phyloP scores from a whole-genome alignment of 2,113 vertebrate genomes.

The Xerus inauris region DNA sequence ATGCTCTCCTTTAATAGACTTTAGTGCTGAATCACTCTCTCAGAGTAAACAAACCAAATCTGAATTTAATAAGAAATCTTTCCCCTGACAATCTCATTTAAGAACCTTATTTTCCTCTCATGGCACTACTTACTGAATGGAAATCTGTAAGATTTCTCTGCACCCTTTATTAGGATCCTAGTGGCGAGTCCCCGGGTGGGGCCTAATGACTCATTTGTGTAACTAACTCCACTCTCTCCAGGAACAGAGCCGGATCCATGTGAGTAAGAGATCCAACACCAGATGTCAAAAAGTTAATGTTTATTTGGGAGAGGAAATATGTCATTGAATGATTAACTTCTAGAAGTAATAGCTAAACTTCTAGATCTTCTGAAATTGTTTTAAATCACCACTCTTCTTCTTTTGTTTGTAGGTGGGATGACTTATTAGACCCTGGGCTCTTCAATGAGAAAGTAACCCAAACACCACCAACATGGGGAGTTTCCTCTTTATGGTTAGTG shows the following conservation, averaged over 20 bases:
- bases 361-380: constrained; percentile 43
- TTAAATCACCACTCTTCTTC: neutral
- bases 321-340: constrained; percentile 48
- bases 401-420: neutral
- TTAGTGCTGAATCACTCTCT: neutral
- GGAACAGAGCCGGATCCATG: constrained; percentile 66
- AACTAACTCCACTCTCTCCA: neutral
- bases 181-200: neutral
- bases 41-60: neutral
- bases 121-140: neutral
- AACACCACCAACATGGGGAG: neutral
- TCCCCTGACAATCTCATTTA: neutral
- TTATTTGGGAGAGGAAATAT: constrained; percentile 53
- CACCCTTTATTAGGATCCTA: neutral
- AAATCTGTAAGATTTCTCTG: neutral
- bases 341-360: constrained; percentile 7
- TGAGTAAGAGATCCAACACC: constrained; percentile 32
- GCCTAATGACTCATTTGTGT: constrained; percentile 62
- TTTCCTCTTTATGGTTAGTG: constrained; percentile 3
- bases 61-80: neutral
- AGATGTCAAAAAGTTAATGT: constrained; percentile 60
- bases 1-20: neutral
- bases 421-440: neutral
- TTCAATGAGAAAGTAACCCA: neutral
- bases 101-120: neutral